These are phyloP conservation scores for Andrena chrysosceles DNA, from an alignment of 2,888 invertebrate genomes.

Conservation along the genomic window DNA sequence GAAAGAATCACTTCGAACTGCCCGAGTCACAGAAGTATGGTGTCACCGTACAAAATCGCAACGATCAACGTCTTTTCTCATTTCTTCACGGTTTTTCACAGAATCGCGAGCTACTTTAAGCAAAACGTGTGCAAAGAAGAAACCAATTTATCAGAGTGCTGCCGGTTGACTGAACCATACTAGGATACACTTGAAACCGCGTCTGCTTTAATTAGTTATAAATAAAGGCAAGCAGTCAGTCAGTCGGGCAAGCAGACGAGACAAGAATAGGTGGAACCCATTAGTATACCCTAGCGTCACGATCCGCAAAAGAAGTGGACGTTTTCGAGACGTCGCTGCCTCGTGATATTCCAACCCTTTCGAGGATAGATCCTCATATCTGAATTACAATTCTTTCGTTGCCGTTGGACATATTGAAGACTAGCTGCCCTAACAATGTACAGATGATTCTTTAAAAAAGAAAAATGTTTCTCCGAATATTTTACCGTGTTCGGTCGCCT, in stretches of 20 bases:
- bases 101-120: not conserved
- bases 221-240: conserved; percentile 77
- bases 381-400: not conserved
- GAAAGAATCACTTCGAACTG: not conserved
- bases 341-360: not conserved
- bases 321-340: not conserved
- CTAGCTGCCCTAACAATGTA: not conserved
- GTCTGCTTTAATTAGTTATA: conserved; percentile 82
- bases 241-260: conserved; percentile 75
- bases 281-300: conserved; percentile 38
- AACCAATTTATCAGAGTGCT: conserved; percentile 57
- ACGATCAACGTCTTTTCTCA: not conserved
- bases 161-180: conserved; percentile 72
- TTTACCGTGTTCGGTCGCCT: conserved; percentile 80
- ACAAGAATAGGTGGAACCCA: conserved; percentile 61
- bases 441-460: not conserved
- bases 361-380: not conserved
- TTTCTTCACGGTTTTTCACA: not conserved
- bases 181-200: conserved; percentile 71
- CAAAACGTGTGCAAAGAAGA: not conserved
- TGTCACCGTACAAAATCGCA: not conserved
- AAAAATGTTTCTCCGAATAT: not conserved
- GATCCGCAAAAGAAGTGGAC: conserved; percentile 31
- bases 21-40: not conserved
- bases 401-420: not conserved